Percentiles rank a stretch among this genome's conserved stretches.
Evolutionary conservation across 2,797 vertebrate species (phyloP).

Genomic region (Rachycentron canadum): DNA sequence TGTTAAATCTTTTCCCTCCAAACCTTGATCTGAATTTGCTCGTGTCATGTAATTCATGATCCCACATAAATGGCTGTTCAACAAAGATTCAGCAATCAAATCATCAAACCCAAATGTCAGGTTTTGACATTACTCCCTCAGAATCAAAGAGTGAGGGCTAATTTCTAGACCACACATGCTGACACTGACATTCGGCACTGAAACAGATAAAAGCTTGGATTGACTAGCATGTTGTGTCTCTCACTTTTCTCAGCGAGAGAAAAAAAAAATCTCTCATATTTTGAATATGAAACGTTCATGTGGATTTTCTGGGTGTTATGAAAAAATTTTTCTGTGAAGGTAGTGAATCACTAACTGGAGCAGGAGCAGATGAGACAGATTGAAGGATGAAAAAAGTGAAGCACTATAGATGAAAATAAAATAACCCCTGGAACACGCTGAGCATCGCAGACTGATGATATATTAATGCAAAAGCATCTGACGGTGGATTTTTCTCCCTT

Average conservation of each 20-base stretch:
- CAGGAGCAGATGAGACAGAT: background rate
- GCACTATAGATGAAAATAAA: background rate
- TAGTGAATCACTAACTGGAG: background rate
- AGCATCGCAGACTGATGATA: constrained; percentile 23
- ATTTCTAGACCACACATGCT: background rate
- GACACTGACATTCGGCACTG: constrained; percentile 1
- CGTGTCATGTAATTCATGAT: background rate
- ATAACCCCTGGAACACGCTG: constrained; percentile 2
- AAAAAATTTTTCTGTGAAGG: background rate
- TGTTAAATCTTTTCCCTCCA: background rate
- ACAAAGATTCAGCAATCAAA: background rate
- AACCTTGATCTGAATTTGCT: background rate
- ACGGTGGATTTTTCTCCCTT: background rate
- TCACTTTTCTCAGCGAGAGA: background rate
- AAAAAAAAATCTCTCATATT: background rate
- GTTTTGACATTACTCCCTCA: background rate
- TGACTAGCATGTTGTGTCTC: background rate
- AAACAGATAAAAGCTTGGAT: background rate
- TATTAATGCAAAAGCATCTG: background rate
- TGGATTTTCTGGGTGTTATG: background rate
- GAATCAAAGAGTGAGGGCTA: constrained; percentile 1
- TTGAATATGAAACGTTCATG: constrained; percentile 9
- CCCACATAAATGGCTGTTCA: background rate
- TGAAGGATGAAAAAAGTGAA: background rate
- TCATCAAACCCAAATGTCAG: constrained; percentile 5